Conservation (phyloP, 2,797 vertebrate genomes). For the Rhodeus uyekii region DNA sequence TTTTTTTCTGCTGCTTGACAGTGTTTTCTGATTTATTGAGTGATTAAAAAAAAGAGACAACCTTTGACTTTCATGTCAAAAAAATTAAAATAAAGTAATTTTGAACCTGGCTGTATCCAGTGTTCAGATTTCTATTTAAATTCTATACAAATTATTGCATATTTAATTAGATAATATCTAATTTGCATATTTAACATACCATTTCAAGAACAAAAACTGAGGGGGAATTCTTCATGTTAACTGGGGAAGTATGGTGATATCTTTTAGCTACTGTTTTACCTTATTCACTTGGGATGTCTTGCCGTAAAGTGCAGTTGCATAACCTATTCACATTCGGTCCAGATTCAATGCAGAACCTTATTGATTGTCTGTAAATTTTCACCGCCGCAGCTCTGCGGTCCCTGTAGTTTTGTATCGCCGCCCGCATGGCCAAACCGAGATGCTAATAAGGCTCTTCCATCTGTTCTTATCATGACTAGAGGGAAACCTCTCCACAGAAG, state of each 20-base stretch:
- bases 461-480: constrained; percentile 35
- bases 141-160: background rate
- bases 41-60: background rate
- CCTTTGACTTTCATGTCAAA: background rate
- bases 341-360: background rate
- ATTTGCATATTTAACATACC: background rate
- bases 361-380: background rate
- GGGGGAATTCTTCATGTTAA: background rate
- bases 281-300: background rate
- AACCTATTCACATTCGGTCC: background rate
- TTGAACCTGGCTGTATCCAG: background rate
- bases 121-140: background rate
- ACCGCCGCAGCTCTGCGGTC: background rate
- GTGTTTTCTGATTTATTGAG: background rate
- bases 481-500: constrained; percentile 21
- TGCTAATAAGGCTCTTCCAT: constrained; percentile 46
- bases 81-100: background rate
- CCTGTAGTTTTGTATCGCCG: constrained; percentile 12
- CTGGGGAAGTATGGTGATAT: background rate
- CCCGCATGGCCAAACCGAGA: constrained; percentile 22
- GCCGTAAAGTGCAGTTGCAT: background rate
- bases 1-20: too few species aligned
- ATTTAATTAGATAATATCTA: background rate
- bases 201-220: background rate
- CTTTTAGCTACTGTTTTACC: background rate